Evolutionary conservation across 2,797 vertebrate genomes (phyloP), one percentile per base, ranked within the genome.

Genomic region (Hipposideros larvatus): DNA sequence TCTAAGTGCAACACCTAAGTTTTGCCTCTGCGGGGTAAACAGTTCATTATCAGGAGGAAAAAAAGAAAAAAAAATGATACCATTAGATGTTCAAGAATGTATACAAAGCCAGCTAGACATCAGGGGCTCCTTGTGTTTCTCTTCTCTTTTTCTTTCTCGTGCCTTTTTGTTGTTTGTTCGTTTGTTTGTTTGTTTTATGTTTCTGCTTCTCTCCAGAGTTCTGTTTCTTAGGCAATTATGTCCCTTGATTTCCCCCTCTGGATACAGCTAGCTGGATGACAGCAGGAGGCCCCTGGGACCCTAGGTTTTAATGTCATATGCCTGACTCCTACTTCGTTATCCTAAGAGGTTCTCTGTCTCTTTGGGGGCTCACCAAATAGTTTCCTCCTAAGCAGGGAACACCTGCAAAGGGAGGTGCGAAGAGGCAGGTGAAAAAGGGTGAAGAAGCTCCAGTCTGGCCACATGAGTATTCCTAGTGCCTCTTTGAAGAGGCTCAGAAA

Each of bases 181-280:
- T 71, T 87, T 48, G 16, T 80, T 55, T 55, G 53, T 55, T 55
- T 55, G 53, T 55, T 19, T 51, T 55, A 55, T 55, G 37, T 57
- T 88, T 83, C 71, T 77, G 55, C 16, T 51, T 90, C 51, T 95
- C 43, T 75, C 3, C 1, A 73, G 70, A 61, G 1, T 80, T 93
- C 34, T 87, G 37, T 79, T 87, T 91, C 80, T 82, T 91, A 75
- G 14, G 82, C n/a, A 53, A 1, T 90, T 90, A 21, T 59, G 28
- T 46, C 63, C n/a, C 37, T 41, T 91, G 66, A 55, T 89, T 78
- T 78, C 79, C n/a, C 51, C 53, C 57, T 68, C 53, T 71, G 10
- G 31, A 46, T 82, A 31, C 21, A 75, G 43, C 8, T 91, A 75
- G 34, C 26, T 90, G 43, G 46, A 53, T 51, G 19, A 19, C 11